A percentile compares a stretch with the other conserved stretches of the same genome.
Evolutionary conservation across 2,888 invertebrate species (phyloP).

Genomic region (Hoplodrina blanda): DNA sequence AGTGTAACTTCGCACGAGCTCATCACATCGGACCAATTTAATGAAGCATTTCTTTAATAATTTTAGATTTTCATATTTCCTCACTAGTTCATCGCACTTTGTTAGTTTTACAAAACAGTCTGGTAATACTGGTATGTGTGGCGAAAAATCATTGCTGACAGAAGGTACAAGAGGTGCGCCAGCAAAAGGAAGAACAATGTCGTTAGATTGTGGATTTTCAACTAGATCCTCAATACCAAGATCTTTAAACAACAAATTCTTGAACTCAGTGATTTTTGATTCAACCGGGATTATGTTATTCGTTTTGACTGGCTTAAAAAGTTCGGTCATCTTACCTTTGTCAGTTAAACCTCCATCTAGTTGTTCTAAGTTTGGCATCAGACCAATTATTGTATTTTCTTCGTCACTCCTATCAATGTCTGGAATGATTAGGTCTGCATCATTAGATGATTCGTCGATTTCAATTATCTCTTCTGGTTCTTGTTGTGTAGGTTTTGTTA

Average conservation of each 20-base stretch:
- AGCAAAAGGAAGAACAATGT: conserved; percentile 13
- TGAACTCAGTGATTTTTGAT: conserved; percentile 68
- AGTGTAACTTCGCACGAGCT: conserved; percentile 15
- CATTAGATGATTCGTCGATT: conserved; percentile 79
- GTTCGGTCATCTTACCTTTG: neutral
- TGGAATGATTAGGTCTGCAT: conserved; percentile 23
- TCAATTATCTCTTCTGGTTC: conserved; percentile 70
- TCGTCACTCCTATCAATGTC: conserved; percentile 4
- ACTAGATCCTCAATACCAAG: conserved; percentile 63
- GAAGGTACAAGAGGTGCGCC: conserved; percentile 17
- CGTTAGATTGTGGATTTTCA: conserved; percentile 24
- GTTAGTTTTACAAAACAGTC: conserved; percentile 71
- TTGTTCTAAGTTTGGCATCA: conserved; percentile 11
- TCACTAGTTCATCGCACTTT: conserved; percentile 75
- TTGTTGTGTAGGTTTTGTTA: neutral
- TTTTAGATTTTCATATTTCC: conserved; percentile 66
- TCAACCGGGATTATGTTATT: conserved; percentile 14
- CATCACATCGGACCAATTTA: conserved; percentile 75
- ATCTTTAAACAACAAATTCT: conserved; percentile 71
- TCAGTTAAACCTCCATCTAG: neutral
- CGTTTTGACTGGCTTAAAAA: neutral
- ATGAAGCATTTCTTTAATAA: conserved; percentile 70
- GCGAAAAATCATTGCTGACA: neutral
- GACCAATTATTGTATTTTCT: conserved; percentile 25
- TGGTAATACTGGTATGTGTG: conserved; percentile 19